Evolutionary conservation across 1,140 invertebrate species (phyloP), one percentile per base, ranked within the genome.

Genomic region (Camponotus pennsylvanicus): DNA sequence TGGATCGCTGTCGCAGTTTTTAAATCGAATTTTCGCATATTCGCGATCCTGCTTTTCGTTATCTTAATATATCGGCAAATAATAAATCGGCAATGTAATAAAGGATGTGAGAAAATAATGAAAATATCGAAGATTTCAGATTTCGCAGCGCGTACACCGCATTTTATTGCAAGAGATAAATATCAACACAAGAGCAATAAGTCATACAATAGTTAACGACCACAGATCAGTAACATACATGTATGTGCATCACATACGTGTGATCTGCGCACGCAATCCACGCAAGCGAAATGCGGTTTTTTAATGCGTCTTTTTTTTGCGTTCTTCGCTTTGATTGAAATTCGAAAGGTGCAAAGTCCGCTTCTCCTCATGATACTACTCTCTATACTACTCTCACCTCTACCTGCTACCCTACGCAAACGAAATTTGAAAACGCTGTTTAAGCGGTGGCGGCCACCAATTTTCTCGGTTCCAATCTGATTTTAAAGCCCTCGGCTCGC

Each of bases 401-500:
- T 27, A 27, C 13, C 37, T 18, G 61, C 13, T 42, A 59, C 0
- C 0, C 5, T 13, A 57, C 49, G 9, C 21, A 70, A 69, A 15
- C 42, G 67, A 6, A 15, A 27, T n/a, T 21, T n/a, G 66, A 45
- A 6, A 15, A 34, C 8, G 37, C 0, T 13, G 18, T 69, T 89
- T 92, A 94, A 84, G 92, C 94, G 8, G 89, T 92, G 8, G 92
- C 89, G 27, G 89, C 85, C 3, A 94, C 90, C 52, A 91, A 87
- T 37, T 96, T 96, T 86, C 97, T 96, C 1, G 97, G 96, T 92
- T 97, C 96, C 9, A 98, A 95, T 85, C 95, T 96, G 18, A 98
- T 95, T 87, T 96, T 96, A 94, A 98, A 98, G 3, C 97, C 97
- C 86, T 98, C 97, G 63, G 96, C 96, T 57, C 98, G 96, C 95